Base-by-base conservation (phyloP, 2,113 vertebrate species). In the Ictidomys tridecemlineatus region DNA sequence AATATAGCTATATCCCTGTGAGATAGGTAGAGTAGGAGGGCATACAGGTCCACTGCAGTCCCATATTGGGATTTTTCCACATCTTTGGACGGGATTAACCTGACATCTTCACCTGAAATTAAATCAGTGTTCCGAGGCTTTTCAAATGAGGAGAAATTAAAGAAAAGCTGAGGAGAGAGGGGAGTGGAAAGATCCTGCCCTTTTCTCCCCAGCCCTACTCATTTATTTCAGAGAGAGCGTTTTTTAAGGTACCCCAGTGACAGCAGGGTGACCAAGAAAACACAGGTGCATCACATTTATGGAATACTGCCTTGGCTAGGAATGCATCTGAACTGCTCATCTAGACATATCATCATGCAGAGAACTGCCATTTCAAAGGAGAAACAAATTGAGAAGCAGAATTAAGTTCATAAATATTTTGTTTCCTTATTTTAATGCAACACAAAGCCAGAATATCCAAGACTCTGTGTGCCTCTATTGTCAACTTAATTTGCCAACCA, bases 361-460 rank as follows among this genome's bases (percentile, higher is more conserved):
- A 61, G 45, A 94, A 95, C 67, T 95, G 77, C 91, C 58, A 17
- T 91, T 98, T 94, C 89, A 89, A 88, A 77, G 85, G 67, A 4
- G 11, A 76, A 18, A 78, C 78, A 77, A 97, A 80, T 56, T 24
- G 22, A 42, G 92, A 95, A 72, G 58, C 88, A 96, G 89, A 95
- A 94, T 95, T 93, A 89, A 94, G 67, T 93, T 80, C 85, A 85
- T 97, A 93, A 96, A 96, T 83, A 96, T 97, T 97, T 74, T 91
- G 56, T 85, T 96, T 85, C 63, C 34, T 95, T 97, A 87, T 93
- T 98, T 97, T 96, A 94, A 95, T 91, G 69, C 69, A 96, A 94
- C 80, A 80, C 91, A 95, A 93, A 88, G 70, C 94, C 82, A 73
- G 94, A 83, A 58, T 70, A 32, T 70, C 85, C 74, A 20, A 70